Evolutionary conservation across 1,140 invertebrate species (phyloP), one percentile per base, ranked within the genome.

Genomic region (Drosophila parabipectinata): DNA sequence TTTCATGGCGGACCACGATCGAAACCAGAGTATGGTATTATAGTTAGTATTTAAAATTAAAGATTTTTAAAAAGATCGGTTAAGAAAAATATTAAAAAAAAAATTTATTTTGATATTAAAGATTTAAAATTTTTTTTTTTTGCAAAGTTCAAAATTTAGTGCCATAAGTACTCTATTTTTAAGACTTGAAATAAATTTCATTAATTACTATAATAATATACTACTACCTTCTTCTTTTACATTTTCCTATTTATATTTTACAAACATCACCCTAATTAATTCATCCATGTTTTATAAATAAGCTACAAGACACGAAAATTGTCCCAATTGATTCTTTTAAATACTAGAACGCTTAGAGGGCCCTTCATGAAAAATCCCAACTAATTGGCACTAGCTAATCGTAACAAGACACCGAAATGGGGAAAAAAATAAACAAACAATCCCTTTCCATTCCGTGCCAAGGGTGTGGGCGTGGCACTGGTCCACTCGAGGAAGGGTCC

Each of bases 1-100:
- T 88, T 88, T 79, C 75, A 88, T 87, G 83, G 83, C 83, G 83
- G 79, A 67, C 56, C 57, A 72, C 83, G 82, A 87, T 87, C 82
- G 77, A 87, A 84, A 87, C n/a, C 60, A 60, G 21, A 24, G 50
- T 45, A 51, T 63, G 45, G 59, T 12, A 18, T 2, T 51, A 15
- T 58, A 45, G 44, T 61, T 64, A 30, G 47, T 48, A 44, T 61
- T 61, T 50, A 15, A 6, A 44, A 34, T 10, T 9, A 45, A 30
- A 48, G 4, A 47, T 48, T 7, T 10, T 14, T 15, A 15, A 41
- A 41, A 41, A 21, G 2, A 21, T 21, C 21, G 21, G 21, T 2
- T 21, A 5, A 15, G 8, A 67, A 41, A 63, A 41, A 52, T 63
- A 63, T 63, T n/a, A n/a, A n/a, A 34, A 47, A 47, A 9, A 21